Evolutionary conservation across 2,888 invertebrate genomes (phyloP).

Genomic region (Polydrusus tereticollis): DNA sequence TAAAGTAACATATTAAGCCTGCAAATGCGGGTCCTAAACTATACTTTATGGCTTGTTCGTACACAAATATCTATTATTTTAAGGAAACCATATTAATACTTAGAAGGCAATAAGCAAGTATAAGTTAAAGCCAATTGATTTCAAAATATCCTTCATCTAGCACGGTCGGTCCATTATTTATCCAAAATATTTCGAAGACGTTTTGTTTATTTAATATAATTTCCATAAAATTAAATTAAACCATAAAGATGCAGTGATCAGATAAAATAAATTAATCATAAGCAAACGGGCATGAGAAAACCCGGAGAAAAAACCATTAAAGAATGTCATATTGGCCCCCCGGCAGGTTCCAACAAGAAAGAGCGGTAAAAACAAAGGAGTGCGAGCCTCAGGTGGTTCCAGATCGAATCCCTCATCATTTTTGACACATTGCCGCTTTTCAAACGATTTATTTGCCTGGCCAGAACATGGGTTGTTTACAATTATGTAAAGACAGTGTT

Average conservation of each 20-base stretch:
- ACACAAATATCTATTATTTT: no score
- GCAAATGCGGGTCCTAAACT: no score
- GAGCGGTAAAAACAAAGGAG: slow-evolving; percentile 61
- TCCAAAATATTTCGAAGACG: slow-evolving; percentile 24
- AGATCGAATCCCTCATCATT: slow-evolving; percentile 63
- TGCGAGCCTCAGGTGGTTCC: slow-evolving; percentile 60
- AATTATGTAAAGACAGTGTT: slow-evolving; percentile 54
- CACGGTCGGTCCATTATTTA: slow-evolving; percentile 27
- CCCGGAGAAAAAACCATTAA: slow-evolving; percentile 49
- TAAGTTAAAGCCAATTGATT: neutral
- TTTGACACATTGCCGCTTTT: slow-evolving; percentile 57
- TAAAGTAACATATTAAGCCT: no score
- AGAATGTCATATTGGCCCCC: slow-evolving; percentile 56
- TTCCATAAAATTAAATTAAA: slow-evolving; percentile 50
- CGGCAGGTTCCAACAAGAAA: slow-evolving; percentile 58
- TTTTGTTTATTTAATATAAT: slow-evolving; percentile 48
- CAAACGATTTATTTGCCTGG: slow-evolving; percentile 61
- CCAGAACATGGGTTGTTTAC: slow-evolving; percentile 60
- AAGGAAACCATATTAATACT: no score
- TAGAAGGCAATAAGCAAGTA: neutral
- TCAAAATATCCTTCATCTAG: neutral
- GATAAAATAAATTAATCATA: slow-evolving; percentile 50
- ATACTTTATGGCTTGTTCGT: no score
- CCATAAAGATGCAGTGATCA: slow-evolving; percentile 48
- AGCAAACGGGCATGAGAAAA: slow-evolving; percentile 46